Conservation (phyloP, 2,888 invertebrate genomes). For the Pycnomerus fuliginosus region DNA sequence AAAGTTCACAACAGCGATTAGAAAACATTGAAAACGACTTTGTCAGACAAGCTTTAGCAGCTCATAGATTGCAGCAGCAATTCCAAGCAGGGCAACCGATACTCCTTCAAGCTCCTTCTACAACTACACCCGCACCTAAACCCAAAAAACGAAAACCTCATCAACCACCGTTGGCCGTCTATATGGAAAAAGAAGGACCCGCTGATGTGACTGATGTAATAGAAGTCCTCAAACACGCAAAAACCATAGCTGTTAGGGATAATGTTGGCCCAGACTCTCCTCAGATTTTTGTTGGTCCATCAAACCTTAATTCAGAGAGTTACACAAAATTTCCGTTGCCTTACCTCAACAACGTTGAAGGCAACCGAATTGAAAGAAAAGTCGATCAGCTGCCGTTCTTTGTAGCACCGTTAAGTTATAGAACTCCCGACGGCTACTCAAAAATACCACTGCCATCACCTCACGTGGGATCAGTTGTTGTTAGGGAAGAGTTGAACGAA, state of each 20-base stretch:
- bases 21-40: slow-evolving; percentile 51
- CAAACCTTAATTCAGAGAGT: slow-evolving; percentile 68
- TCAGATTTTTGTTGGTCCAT: slow-evolving; percentile 79
- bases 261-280: slow-evolving; percentile 69
- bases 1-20: slow-evolving; percentile 2
- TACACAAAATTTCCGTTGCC: slow-evolving; percentile 81
- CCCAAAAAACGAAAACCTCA: slow-evolving; percentile 70
- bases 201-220: slow-evolving; percentile 71
- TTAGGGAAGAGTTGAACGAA: slow-evolving; percentile 44
- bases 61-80: slow-evolving; percentile 48
- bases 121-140: slow-evolving; percentile 48
- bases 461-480: slow-evolving; percentile 82
- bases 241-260: slow-evolving; percentile 76
- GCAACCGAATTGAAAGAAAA: slow-evolving; percentile 67
- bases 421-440: slow-evolving; percentile 79
- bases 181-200: slow-evolving; percentile 62
- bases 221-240: slow-evolving; percentile 66
- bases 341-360: slow-evolving; percentile 73
- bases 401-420: slow-evolving; percentile 81
- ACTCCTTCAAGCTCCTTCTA: slow-evolving; percentile 47
- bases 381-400: slow-evolving; percentile 78
- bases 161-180: slow-evolving; percentile 82
- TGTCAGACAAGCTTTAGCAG: slow-evolving; percentile 49
- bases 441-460: slow-evolving; percentile 85
- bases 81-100: slow-evolving; percentile 40